A percentile compares a stretch with the other conserved stretches of the same genome.
Conservation (phyloP, 2,797 vertebrate species). For the Enteromius mattozi region DNA sequence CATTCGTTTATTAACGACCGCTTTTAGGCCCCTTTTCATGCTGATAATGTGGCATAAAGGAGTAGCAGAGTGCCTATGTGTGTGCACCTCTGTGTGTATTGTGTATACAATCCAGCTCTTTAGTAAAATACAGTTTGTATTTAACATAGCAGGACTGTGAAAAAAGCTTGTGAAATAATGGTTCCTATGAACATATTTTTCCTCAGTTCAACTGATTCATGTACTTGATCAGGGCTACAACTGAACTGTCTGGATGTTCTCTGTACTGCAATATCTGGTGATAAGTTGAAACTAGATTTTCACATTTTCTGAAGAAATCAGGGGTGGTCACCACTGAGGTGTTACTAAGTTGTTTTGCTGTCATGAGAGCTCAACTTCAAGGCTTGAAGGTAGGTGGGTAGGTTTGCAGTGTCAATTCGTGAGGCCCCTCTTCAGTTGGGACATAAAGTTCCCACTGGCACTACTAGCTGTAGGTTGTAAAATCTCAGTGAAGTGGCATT, state of each 20-base stretch:
- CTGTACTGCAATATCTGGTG: neutral
- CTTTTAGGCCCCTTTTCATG: constrained; percentile 21
- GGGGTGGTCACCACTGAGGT: neutral
- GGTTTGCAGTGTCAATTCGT: neutral
- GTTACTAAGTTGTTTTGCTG: neutral
- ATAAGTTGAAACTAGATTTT: constrained; percentile 12
- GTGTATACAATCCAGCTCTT: neutral
- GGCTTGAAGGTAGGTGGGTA: neutral
- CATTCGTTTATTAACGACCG: neutral
- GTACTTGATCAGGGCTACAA: neutral
- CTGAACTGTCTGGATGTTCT: neutral
- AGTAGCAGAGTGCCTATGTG: neutral
- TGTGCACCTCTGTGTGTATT: neutral
- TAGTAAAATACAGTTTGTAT: neutral
- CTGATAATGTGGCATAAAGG: neutral
- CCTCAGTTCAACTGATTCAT: neutral
- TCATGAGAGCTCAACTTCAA: too few species aligned
- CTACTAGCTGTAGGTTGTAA: neutral
- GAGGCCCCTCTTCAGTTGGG: neutral
- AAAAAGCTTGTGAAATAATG: neutral
- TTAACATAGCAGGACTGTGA: neutral
- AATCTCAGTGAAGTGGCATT: neutral
- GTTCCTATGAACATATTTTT: neutral
- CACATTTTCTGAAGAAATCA: neutral
- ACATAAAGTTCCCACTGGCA: neutral